Evolutionary conservation across 2,113 vertebrate genomes (phyloP).

Genomic region (Bolborhynchus lineola): DNA sequence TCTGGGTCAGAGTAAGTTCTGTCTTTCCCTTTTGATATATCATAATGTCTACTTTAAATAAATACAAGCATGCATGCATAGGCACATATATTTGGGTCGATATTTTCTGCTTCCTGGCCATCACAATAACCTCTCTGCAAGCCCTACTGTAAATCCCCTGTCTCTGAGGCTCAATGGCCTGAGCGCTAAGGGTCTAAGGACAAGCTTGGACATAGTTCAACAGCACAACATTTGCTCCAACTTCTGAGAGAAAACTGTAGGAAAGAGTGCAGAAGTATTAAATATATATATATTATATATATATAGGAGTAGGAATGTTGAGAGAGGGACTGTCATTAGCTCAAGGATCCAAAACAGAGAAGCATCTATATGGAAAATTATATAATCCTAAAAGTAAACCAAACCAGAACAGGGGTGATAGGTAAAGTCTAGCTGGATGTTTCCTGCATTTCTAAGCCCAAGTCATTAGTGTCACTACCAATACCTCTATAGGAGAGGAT

Average conservation of each 20-base stretch:
- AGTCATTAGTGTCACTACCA: neutral
- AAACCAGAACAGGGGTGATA: neutral
- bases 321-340: neutral
- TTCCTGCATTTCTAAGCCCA: neutral
- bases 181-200: accelerated
- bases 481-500: neutral
- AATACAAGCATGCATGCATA: neutral
- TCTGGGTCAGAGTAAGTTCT: neutral
- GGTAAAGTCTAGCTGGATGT: neutral
- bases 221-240: neutral
- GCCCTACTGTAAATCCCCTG: neutral
- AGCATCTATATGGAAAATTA: neutral
- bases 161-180: neutral
- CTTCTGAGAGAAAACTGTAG: neutral
- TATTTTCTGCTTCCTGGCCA: neutral
- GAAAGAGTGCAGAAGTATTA: neutral
- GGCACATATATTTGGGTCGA: neutral
- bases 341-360: neutral
- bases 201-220: neutral
- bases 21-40: neutral
- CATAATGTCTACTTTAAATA: neutral
- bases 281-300: neutral
- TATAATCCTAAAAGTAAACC: neutral
- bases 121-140: neutral
- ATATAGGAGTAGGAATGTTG: neutral